Evolutionary conservation across 2,113 vertebrate species (phyloP), one percentile per base, ranked within the genome.

Genomic region (Meriones unguiculatus): DNA sequence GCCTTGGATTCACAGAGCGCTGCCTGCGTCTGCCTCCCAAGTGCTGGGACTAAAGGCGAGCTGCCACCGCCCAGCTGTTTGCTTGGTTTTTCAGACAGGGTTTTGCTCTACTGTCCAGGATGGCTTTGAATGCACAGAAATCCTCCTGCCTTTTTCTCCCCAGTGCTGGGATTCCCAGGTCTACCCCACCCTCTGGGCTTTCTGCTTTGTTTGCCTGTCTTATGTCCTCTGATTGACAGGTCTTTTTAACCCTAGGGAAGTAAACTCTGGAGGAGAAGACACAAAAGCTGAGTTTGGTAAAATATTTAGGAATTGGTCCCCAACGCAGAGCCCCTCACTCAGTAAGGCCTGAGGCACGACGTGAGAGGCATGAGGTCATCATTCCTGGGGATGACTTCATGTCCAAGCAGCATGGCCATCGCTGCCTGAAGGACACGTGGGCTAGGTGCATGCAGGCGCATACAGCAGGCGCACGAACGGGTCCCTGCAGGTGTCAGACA

Each of bases 191-290:
- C 5, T 50, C 64, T 32, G 35, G 9, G 64, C 46, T 35, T 32
- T 62, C 28, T 67, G 38, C 17, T 67, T 28, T 86, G 7, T 22
- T 50, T 50, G 24, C 24, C 80, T 62, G 57, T 3, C 46, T 38
- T 81, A 6, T 38, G 35, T 65, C n/a, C n/a, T 35, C 0, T 18
- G n/a, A 52, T 52, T 8, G n/a, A 28, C 0, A 11, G 0, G 10
- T n/a, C 73, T 38, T 64, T 65, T 24, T 25, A 2, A 12, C 64
- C 11, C 2, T 22, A 35, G 9, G 15, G 17, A 41, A 17, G 11
- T 38, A 67, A 8, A 59, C 50, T 70, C 35, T 38, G 12, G 62
- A 62, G 80, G 32, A 38, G 35, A 62, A 25, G 22, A 62, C 22
- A 12, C 35, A 62, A 17, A 64, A 64, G n/a, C 81, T 30, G 59